Evolutionary conservation across 2,797 vertebrate genomes (phyloP), one percentile per base, ranked within the genome.

Genomic region (Etheostoma nigrum): DNA sequence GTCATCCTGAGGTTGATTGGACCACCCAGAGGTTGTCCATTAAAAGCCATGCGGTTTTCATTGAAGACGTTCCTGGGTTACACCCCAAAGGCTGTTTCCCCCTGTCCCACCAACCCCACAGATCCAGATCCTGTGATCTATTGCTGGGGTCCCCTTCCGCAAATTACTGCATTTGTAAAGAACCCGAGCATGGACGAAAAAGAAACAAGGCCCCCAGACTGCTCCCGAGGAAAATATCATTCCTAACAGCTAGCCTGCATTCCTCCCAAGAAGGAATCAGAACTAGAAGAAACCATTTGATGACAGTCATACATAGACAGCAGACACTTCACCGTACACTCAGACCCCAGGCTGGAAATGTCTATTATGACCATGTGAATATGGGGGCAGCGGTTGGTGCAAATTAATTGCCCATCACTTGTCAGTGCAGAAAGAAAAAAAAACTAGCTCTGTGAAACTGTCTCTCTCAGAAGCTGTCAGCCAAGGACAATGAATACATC

Each of bases 351-450:
- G 65, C 72, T 82, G 33, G 48, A 84, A 70, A 79, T 64, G 73
- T 82, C 79, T 84, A 44, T 79, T 79, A 66, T 67, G 74, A 78
- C 74, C 67, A 72, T 59, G 66, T 70, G 33, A 82, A 76, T 52
- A 85, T 58, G 51, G 45, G 58, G 67, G 81, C 36, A 49, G 76
- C 15, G 21, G 60, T 79, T 58, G 67, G 45, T 67, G 62, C 64
- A 84, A 86, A 88, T 88, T 92, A 94, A 94, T 94, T 93, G 91
- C 77, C 87, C 70, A 40, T 94, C 91, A 91, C 67, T 88, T 93
- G 93, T 93, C 92, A 89, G 84, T 52, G 77, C 54, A 58, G 58
- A 71, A 40, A 30, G 30, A 30, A 40, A 11, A 40, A 40, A 85
- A 80, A 89, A 52, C 40, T 48, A 51, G 63, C 19, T 42, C 21